These are phyloP conservation scores for Natrix natrix DNA, from an alignment of 2,797 vertebrate genomes.

Conservation along the genomic window DNA sequence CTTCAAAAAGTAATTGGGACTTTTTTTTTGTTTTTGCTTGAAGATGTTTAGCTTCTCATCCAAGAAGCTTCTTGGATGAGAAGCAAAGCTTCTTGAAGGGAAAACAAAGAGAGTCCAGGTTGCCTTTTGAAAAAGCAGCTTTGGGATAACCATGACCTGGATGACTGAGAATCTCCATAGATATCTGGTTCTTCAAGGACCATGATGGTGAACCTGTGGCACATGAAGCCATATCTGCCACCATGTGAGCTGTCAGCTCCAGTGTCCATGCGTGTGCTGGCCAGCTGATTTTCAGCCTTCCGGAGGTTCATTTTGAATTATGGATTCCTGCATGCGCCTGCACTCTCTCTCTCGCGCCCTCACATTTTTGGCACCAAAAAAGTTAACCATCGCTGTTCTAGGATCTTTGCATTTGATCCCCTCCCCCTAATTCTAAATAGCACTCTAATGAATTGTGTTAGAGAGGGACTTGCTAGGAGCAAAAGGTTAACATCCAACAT, in stretches of 20 bases:
- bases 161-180: background rate
- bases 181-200: background rate
- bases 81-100: no score
- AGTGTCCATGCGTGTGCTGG: no score
- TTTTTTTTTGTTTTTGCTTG: background rate
- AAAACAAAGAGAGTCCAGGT: background rate
- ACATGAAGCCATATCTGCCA: no score
- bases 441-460: background rate
- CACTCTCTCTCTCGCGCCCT: no score
- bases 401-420: no score
- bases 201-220: no score
- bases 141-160: background rate
- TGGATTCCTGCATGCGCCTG: no score
- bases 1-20: background rate
- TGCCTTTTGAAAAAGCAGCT: background rate
- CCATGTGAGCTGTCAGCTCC: no score
- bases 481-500: background rate
- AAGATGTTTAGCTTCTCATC: background rate
- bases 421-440: background rate
- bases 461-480: background rate
- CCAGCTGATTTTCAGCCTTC: no score
- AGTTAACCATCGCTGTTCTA: no score
- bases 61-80: background rate
- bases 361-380: no score
- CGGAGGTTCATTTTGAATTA: no score